Conservation (phyloP, 2,797 vertebrate genomes). For the Scomberomorus guttatus region DNA sequence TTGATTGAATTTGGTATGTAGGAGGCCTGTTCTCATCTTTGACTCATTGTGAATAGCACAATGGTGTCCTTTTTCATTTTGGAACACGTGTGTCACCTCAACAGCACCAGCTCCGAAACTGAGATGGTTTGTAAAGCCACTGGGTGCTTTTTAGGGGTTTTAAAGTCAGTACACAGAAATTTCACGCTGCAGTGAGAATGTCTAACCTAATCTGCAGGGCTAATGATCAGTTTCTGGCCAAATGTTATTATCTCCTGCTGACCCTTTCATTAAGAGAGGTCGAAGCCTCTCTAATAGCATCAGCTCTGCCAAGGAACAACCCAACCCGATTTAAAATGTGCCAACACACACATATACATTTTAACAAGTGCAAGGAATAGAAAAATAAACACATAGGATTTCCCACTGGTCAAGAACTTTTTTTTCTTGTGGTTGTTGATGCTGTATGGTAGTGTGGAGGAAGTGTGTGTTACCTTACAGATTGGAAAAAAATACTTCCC, state of each 20-base stretch:
- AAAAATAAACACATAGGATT: not conserved
- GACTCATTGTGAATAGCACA: not conserved
- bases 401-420: not conserved
- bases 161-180: conserved; percentile 9
- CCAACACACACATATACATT: conserved; percentile 1
- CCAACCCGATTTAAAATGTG: not conserved
- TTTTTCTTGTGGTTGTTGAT: not conserved
- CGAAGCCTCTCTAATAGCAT: conserved; percentile 36
- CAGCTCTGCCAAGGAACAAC: conserved; percentile 14
- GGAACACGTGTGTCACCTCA: not conserved
- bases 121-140: not conserved
- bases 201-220: conserved; percentile 28
- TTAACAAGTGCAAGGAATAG: not conserved
- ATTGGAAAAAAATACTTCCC: not conserved
- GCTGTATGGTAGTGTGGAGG: no score
- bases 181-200: not conserved
- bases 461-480: not conserved
- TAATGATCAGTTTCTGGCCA: conserved; percentile 35
- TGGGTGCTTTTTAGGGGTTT: not conserved
- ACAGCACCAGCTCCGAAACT: not conserved
- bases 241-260: conserved; percentile 59
- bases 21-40: not conserved
- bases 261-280: conserved; percentile 57
- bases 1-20: conserved; percentile 6
- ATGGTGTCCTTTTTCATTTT: not conserved